These are phyloP conservation scores for Boloria euphrosyne DNA, from an alignment of 2,888 invertebrate species.

Conservation along the genomic window DNA sequence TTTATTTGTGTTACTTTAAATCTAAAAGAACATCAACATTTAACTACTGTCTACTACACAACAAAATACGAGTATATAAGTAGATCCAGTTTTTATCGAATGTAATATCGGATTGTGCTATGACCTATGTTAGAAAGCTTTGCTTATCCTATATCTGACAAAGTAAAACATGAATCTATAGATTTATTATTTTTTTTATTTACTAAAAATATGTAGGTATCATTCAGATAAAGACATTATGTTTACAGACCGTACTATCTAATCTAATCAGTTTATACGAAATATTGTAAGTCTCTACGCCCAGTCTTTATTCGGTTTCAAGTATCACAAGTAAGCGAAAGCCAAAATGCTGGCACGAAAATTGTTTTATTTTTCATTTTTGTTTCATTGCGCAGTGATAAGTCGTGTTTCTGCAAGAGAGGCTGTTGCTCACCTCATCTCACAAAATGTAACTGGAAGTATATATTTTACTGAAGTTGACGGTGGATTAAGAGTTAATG, in stretches of 20 bases:
- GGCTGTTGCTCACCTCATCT: constrained; percentile 56
- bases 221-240: not conserved
- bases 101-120: no score
- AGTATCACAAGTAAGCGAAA: not conserved
- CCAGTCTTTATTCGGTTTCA: no score
- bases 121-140: no score
- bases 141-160: no score
- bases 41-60: no score
- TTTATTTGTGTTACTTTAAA: no score
- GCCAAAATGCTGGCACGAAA: constrained; percentile 10
- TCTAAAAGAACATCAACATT: no score
- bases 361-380: constrained; percentile 13
- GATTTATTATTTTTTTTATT: no score
- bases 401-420: constrained; percentile 41
- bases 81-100: no score
- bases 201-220: not conserved
- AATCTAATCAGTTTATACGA: constrained; percentile 4
- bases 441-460: constrained; percentile 52
- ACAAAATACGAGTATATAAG: no score
- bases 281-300: not conserved
- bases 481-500: constrained; percentile 72
- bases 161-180: no score
- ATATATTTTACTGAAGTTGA: constrained; percentile 73
- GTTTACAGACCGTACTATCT: not conserved
- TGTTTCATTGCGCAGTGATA: constrained; percentile 19